Evolutionary conservation across 2,113 vertebrate species (phyloP).

Genomic region (Craseonycteris thonglongyai): DNA sequence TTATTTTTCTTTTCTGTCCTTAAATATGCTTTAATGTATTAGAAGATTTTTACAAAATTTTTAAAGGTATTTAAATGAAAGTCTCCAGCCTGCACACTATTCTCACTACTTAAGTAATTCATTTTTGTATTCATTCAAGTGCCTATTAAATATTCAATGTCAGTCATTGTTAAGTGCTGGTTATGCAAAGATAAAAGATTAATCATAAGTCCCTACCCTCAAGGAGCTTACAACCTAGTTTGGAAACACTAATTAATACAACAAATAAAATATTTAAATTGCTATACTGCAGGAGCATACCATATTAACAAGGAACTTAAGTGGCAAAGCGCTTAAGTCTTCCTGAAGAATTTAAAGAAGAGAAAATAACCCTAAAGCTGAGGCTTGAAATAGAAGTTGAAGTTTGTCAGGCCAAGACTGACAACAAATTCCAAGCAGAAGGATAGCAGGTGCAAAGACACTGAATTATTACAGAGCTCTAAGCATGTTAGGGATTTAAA

Average conservation of each 20-base stretch:
- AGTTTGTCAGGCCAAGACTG: background rate
- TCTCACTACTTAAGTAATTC: background rate
- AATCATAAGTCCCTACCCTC: background rate
- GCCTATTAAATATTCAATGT: background rate
- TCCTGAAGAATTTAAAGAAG: background rate
- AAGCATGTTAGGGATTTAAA: background rate
- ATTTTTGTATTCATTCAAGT: background rate
- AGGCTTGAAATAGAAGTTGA: background rate
- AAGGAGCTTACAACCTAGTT: background rate
- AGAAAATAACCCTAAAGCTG: background rate
- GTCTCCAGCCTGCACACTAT: background rate
- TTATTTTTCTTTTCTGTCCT: constrained; percentile 8
- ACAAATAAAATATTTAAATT: background rate
- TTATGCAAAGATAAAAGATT: background rate
- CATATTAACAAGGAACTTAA: background rate
- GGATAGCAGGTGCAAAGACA: background rate
- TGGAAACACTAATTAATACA: background rate
- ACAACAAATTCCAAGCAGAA: background rate
- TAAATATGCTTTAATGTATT: background rate
- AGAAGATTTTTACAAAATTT: background rate
- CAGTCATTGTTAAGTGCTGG: background rate
- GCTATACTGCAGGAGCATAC: background rate
- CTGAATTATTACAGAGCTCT: background rate
- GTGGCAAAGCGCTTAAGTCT: background rate
- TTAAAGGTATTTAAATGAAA: background rate